A percentile compares a stretch with the other conserved stretches of the same genome.
These are phyloP conservation scores for Apteryx owenii DNA, from an alignment of 2,113 vertebrate genomes.

Conservation along the genomic window DNA sequence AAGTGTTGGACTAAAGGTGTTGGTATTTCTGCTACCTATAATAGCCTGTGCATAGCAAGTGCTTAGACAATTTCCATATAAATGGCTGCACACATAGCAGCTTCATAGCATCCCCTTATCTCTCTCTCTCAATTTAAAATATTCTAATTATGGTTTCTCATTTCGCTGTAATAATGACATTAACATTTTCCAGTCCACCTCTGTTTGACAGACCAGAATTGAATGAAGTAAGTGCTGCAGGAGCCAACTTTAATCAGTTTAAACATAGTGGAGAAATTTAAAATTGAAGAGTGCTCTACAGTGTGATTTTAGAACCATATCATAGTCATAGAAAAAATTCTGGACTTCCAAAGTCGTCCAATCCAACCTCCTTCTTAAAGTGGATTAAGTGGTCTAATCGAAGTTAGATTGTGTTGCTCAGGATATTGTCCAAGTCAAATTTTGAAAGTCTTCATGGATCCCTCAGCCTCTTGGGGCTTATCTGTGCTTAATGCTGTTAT, in stretches of 20 bases:
- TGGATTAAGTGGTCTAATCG: neutral
- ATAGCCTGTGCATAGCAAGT: neutral
- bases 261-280: neutral
- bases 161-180: neutral
- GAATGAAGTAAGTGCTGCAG: neutral
- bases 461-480: rapidly evolving
- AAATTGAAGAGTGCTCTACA: neutral
- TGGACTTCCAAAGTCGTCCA: neutral
- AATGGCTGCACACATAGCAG: neutral
- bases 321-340: neutral
- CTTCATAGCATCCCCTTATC: neutral
- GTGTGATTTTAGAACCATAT: neutral
- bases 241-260: neutral
- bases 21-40: neutral
- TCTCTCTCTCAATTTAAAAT: neutral
- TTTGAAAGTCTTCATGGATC: neutral
- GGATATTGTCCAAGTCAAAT: neutral
- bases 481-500: neutral
- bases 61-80: neutral
- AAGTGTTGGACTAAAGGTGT: neutral
- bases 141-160: neutral
- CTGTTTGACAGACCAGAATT: neutral
- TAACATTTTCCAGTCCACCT: neutral
- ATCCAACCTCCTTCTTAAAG: neutral
- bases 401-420: neutral